Evolutionary conservation across 1,140 invertebrate genomes (phyloP).

Genomic region (Lepidurus apus): DNA sequence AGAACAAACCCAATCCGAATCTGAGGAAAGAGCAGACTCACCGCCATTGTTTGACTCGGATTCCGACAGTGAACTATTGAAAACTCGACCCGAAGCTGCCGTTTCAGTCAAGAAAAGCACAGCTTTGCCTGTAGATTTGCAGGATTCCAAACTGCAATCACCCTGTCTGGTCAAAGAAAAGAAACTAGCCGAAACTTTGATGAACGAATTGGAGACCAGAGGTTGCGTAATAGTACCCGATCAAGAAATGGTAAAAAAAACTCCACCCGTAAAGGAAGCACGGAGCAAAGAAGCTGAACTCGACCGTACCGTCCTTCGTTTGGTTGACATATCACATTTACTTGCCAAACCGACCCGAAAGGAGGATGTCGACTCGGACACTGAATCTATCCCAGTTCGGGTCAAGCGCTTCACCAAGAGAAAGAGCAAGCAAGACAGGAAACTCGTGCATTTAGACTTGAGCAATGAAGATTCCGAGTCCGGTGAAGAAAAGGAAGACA

Average conservation of each 20-base stretch:
- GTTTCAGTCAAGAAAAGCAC: neutral
- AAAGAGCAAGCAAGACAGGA: no score
- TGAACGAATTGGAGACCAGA: neutral
- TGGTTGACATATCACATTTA: no score
- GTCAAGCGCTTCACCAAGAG: no score
- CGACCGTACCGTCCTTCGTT: no score
- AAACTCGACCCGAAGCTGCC: neutral
- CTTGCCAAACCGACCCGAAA: no score
- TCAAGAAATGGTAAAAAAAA: neutral
- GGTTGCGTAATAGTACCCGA: neutral
- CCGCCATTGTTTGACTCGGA: neutral
- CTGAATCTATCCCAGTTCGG: no score
- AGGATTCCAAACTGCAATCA: neutral
- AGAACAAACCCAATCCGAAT: neutral
- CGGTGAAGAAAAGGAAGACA: no score
- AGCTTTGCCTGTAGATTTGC: neutral
- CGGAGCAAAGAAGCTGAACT: no score
- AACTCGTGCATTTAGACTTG: no score
- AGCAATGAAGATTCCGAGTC: no score
- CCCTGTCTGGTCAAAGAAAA: neutral
- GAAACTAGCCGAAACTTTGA: neutral
- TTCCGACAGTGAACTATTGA: neutral
- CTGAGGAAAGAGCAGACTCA: neutral
- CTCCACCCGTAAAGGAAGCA: neutral
- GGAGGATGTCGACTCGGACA: no score